A percentile compares a stretch with the other conserved stretches of the same genome.
These are phyloP conservation scores for Caenorhabditis imperialis DNA, from an alignment of 2,888 invertebrate species.

Conservation along the genomic window DNA sequence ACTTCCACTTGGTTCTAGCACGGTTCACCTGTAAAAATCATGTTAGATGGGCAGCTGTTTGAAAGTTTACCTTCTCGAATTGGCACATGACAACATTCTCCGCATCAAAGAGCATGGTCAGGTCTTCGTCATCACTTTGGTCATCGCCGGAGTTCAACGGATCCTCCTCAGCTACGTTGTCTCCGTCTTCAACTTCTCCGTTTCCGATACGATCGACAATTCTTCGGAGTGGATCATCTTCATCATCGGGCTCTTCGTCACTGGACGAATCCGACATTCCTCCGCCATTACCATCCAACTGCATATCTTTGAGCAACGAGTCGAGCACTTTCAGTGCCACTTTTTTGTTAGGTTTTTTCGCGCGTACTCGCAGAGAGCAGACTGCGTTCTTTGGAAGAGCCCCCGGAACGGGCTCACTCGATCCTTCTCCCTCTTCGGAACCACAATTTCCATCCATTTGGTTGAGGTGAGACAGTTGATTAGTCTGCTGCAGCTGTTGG, in stretches of 20 bases:
- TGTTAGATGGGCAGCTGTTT: not conserved
- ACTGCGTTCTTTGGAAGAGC: constrained; percentile 14
- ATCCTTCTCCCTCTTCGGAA: constrained; percentile 20
- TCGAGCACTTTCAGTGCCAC: constrained; percentile 54
- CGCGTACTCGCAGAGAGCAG: constrained; percentile 18
- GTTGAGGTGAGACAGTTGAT: constrained; percentile 54
- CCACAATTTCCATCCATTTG: constrained; percentile 67
- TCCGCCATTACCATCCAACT: constrained; percentile 70
- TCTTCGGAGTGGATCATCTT: constrained; percentile 65
- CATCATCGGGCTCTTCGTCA: constrained; percentile 67
- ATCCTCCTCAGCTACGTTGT: constrained; percentile 69
- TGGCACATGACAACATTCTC: constrained; percentile 99
- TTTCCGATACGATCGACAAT: constrained; percentile 65
- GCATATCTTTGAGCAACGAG: constrained; percentile 52
- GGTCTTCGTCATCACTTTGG: constrained; percentile 85
- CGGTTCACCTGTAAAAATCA: constrained; percentile 87
- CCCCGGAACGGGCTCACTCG: constrained; percentile 5
- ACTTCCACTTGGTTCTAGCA: constrained; percentile 99
- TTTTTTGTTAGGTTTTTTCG: constrained; percentile 36
- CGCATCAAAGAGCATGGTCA: constrained; percentile 94
- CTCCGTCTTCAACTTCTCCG: constrained; percentile 60
- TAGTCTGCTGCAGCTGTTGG: constrained; percentile 22
- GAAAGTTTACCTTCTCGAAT: constrained; percentile 91
- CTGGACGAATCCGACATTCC: constrained; percentile 70
- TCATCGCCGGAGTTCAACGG: constrained; percentile 76